Base-by-base conservation (phyloP, 2,888 invertebrate species). In the Apotomis betuletana region DNA sequence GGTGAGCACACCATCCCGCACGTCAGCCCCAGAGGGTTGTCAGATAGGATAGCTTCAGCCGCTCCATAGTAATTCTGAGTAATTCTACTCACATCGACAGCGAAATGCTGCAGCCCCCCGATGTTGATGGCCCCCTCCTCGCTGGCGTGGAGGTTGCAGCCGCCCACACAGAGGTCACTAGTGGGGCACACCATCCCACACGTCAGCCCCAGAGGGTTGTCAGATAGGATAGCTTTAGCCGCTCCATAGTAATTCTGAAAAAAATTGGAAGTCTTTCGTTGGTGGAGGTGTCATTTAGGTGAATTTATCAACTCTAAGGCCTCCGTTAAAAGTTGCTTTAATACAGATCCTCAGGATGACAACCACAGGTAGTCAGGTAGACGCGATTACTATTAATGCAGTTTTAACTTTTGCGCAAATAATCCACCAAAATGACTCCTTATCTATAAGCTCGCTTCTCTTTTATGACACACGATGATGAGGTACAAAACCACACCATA, bases 101-200 rank as follows among this genome's bases (percentile, higher is more conserved):
- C 99, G 89, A 97, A 99, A 83, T 99, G 99, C 88, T 99, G 99
- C 51, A 99, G 94, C 0, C 99, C 99, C 0, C 99, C 99, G 80
- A 99, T 99, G 85, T 99, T 99, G 80, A 99, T 99, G 0, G 99
- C 96, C 0, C 99, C 99, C 87, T 99, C 99, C 87, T 99, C 99
- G 9, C 96, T 96, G 0, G 99, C 99, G 84, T 97, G 96, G 9
- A 99, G 94, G 90, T 99, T 99, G 89, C 99, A 99, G 0, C 99
- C 98, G 0, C 99, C 99, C 0, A 99, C 99, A 87, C 99, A 99
- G 0, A 99, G 95, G 88, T 99, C 99, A 84, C 98, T 99, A 0
- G 99, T 99, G 3, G 99, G 99, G 80, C 99, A 99, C 36, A 99
- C 99, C 99, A 99, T 99, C 41, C 98, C 98, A 81, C 98, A 98